Conservation (phyloP, 1,140 invertebrate species). For the roundworm (Caenorhabditis elegans) region DNA sequence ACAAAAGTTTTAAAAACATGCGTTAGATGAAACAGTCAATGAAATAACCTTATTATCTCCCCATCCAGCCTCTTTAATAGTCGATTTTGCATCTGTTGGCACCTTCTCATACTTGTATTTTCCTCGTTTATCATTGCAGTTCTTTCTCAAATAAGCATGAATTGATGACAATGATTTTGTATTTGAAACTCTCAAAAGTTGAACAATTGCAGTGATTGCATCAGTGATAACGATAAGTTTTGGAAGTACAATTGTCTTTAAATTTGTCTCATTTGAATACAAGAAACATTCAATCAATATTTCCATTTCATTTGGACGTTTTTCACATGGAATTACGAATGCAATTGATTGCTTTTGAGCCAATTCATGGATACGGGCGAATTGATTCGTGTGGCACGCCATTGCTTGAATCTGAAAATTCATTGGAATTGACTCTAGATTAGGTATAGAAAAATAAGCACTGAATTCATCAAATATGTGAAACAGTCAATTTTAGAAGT, state of each 20-base stretch:
- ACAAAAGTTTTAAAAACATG: too few relatives aligned
- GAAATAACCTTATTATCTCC: not conserved
- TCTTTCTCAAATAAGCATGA: not conserved
- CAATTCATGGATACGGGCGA: not conserved
- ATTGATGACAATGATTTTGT: not conserved
- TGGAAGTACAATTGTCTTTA: conserved; percentile 10
- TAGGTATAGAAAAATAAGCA: too few relatives aligned
- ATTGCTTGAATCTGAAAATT: not conserved
- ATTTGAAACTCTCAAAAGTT: not conserved
- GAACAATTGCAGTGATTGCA: not conserved
- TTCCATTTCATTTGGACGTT: conserved; percentile 6
- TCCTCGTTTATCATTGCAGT: not conserved
- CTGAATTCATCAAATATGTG: too few relatives aligned
- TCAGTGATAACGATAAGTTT: not conserved
- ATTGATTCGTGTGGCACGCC: conserved; percentile 11
- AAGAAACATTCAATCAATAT: not conserved
- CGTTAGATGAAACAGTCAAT: too few relatives aligned
- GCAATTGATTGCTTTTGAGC: not conserved
- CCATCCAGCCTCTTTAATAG: not conserved
- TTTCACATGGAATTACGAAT: not conserved
- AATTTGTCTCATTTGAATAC: conserved; percentile 9
- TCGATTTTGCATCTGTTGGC: not conserved
- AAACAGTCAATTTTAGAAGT: too few relatives aligned
- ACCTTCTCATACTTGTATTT: conserved; percentile 2
- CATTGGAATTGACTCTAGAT: too few relatives aligned